A percentile compares a stretch with the other conserved stretches of the same genome.
These are phyloP conservation scores for Lutjanus campechanus DNA, from an alignment of 2,797 vertebrate genomes.

Conservation along the genomic window DNA sequence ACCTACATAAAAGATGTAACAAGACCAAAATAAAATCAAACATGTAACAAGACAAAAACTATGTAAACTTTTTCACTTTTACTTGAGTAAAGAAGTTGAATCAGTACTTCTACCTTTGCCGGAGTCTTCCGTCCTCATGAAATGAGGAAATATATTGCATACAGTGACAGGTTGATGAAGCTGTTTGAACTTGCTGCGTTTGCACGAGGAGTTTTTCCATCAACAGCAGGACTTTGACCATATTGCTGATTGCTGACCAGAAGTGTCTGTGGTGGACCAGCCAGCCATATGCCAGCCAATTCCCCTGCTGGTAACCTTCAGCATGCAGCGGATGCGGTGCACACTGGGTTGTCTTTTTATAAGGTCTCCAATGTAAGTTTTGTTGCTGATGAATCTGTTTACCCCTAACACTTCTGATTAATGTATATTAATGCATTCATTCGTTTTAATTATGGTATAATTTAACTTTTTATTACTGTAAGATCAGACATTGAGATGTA, in stretches of 20 bases:
- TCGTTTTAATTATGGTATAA: neutral
- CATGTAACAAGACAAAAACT: too few species aligned
- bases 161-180: conserved; percentile 11
- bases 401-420: neutral
- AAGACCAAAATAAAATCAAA: too few species aligned
- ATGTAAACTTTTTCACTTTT: too few species aligned
- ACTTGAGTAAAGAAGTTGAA: too few species aligned
- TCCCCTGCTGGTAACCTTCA: conserved; percentile 68
- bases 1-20: too few species aligned
- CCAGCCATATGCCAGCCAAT: conserved; percentile 42
- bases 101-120: too few species aligned
- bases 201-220: conserved; percentile 38
- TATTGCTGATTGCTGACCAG: conserved; percentile 53
- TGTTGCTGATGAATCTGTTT: conserved; percentile 1
- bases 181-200: conserved; percentile 39
- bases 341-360: conserved; percentile 16
- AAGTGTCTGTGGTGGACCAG: conserved; percentile 15
- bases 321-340: conserved; percentile 21
- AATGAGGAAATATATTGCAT: neutral
- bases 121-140: neutral
- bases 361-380: conserved; percentile 15
- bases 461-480: neutral
- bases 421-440: neutral
- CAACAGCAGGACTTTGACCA: conserved; percentile 49
- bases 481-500: neutral